Conservation (phyloP, 2,888 invertebrate species). For the Steinernema carpocapsae region DNA sequence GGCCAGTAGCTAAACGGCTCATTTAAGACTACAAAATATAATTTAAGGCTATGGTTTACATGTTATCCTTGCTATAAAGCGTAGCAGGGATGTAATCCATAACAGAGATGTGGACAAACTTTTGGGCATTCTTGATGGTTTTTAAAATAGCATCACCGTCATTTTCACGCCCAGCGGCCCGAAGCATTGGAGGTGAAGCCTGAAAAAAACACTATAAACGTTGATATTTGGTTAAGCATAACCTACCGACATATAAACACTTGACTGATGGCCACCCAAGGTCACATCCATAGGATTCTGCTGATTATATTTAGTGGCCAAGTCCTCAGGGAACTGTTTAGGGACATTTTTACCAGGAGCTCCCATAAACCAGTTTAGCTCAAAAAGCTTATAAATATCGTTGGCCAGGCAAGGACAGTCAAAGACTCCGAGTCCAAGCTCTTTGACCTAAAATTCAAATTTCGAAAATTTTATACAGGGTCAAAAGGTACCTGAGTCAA, state of each 20-base stretch:
- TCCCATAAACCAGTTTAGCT: slow-evolving; percentile 70
- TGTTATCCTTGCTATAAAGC: slow-evolving; percentile 72
- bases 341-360: slow-evolving; percentile 54
- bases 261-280: slow-evolving; percentile 44
- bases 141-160: slow-evolving; percentile 61
- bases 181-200: slow-evolving; percentile 61
- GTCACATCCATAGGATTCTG: slow-evolving; percentile 55
- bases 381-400: slow-evolving; percentile 88
- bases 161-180: slow-evolving; percentile 63
- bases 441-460: slow-evolving; percentile 71
- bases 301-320: slow-evolving; percentile 53
- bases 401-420: slow-evolving; percentile 84
- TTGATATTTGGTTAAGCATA: background rate
- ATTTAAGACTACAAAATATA: background rate
- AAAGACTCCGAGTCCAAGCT: slow-evolving; percentile 82
- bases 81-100: slow-evolving; percentile 92
- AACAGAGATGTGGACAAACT: slow-evolving; percentile 76
- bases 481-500: slow-evolving; percentile 76
- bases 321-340: slow-evolving; percentile 49
- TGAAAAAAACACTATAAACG: slow-evolving; percentile 36
- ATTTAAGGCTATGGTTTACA: slow-evolving; percentile 40
- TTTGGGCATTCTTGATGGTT: slow-evolving; percentile 43
- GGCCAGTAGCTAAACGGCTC: slow-evolving; percentile 81
- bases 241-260: slow-evolving; percentile 44
- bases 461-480: slow-evolving; percentile 49